Conservation (phyloP, 2,113 vertebrate species). For the Diadophis punctatus region DNA sequence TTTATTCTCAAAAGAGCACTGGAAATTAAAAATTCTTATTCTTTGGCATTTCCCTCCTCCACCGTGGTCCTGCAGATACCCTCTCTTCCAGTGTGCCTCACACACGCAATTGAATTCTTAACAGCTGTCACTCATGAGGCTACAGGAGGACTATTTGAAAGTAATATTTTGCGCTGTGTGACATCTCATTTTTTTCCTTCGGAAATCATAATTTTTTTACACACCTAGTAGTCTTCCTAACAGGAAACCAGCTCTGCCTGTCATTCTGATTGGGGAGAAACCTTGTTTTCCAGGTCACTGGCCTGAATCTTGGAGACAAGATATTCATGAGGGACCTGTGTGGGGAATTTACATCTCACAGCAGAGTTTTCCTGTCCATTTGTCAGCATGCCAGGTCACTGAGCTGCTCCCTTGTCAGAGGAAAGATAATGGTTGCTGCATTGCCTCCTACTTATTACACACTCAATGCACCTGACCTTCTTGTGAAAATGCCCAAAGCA, state of each 20-base stretch:
- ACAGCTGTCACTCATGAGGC: slow-evolving; percentile 76
- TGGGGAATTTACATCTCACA: slow-evolving; percentile 87
- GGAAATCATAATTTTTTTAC: slow-evolving; percentile 92
- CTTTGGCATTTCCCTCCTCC: slow-evolving; percentile 43
- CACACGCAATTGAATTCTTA: slow-evolving; percentile 72
- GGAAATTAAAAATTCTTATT: slow-evolving; percentile 70
- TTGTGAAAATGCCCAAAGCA: slow-evolving; percentile 69
- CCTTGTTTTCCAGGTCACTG: slow-evolving; percentile 84
- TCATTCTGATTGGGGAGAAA: slow-evolving; percentile 86
- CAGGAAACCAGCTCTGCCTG: slow-evolving; percentile 78
- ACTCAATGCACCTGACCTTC: slow-evolving; percentile 89
- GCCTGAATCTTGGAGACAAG: slow-evolving; percentile 78
- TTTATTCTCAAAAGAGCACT: slow-evolving; percentile 70
- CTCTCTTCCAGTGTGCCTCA: slow-evolving; percentile 62
- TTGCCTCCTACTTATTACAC: slow-evolving; percentile 84
- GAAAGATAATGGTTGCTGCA: slow-evolving; percentile 83
- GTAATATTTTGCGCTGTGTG: slow-evolving; percentile 86
- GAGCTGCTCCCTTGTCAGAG: slow-evolving; percentile 78
- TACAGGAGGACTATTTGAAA: slow-evolving; percentile 78
- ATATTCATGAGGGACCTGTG: slow-evolving; percentile 80
- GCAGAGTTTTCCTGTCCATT: slow-evolving; percentile 93
- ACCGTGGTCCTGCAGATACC: slow-evolving; percentile 63
- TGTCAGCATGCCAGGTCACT: slow-evolving; percentile 90
- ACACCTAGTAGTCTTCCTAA: slow-evolving; percentile 79
- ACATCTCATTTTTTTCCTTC: slow-evolving; percentile 81